These are phyloP conservation scores for Cephalopachus bancanus DNA, from an alignment of 2,797 vertebrate species.

Conservation along the genomic window DNA sequence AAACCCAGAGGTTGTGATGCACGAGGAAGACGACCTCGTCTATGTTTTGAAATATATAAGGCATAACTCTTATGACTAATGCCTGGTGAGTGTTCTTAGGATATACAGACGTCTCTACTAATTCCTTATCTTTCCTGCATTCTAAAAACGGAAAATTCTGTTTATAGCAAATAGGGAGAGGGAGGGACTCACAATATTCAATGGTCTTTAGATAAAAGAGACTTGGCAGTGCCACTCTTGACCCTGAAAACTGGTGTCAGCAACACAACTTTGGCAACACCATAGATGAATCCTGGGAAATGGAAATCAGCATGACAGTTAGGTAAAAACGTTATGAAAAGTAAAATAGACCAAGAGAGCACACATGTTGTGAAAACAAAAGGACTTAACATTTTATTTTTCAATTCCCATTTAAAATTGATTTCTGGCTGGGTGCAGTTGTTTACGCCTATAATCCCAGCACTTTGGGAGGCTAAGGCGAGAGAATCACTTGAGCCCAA, in stretches of 20 bases:
- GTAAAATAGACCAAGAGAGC: background rate
- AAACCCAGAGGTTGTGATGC: background rate
- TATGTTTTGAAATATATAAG: conserved; percentile 12
- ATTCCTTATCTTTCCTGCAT: background rate
- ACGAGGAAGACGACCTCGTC: background rate
- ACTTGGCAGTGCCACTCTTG: background rate
- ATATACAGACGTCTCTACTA: background rate
- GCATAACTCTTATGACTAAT: background rate
- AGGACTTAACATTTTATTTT: background rate
- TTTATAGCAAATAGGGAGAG: background rate
- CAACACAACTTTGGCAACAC: background rate
- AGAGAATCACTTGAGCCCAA: too few relatives aligned
- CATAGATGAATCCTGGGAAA: background rate
- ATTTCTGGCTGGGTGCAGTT: background rate
- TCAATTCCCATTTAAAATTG: background rate
- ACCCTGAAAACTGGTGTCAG: background rate
- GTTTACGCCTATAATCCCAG: too few relatives aligned
- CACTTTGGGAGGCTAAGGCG: too few relatives aligned
- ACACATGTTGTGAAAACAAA: background rate
- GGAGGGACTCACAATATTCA: background rate
- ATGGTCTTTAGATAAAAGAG: background rate
- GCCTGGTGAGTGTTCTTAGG: background rate
- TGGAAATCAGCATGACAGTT: background rate
- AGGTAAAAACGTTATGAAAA: background rate
- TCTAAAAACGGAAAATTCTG: conserved; percentile 35